These are phyloP conservation scores for Drosophila paramelanica DNA, from an alignment of 2,888 invertebrate species.

Conservation along the genomic window DNA sequence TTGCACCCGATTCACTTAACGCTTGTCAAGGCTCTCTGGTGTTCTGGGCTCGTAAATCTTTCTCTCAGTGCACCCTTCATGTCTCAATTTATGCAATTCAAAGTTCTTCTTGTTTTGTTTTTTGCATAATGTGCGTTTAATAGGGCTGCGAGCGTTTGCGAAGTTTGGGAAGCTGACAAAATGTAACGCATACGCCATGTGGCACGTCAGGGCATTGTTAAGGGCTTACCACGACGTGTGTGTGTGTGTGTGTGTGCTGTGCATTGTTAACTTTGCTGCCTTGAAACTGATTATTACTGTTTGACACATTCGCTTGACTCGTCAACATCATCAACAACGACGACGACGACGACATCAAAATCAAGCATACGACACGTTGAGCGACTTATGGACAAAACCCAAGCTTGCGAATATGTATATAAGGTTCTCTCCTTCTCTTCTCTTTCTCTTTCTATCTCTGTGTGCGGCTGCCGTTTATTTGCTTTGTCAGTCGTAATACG, in stretches of 20 bases:
- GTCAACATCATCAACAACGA: conserved; percentile 30
- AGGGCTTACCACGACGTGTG: conserved; percentile 19
- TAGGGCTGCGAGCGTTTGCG: conserved; percentile 30
- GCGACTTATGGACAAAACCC: conserved; percentile 44
- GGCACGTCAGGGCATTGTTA: conserved; percentile 44
- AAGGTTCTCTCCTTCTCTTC: conserved; percentile 4
- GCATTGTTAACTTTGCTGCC: conserved; percentile 65
- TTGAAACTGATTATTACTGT: conserved; percentile 76
- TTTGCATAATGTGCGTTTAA: conserved; percentile 72
- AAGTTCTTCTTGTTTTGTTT: conserved; percentile 34
- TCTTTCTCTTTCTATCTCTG: conserved; percentile 13
- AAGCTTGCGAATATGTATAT: conserved; percentile 23
- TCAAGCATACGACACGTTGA: conserved; percentile 71
- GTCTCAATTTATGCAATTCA: conserved; percentile 41
- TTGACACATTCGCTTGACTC: conserved; percentile 69
- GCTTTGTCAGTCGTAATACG: conserved; percentile 55
- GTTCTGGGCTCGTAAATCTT: conserved; percentile 4
- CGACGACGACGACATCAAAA: conserved; percentile 45
- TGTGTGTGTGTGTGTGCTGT: conserved; percentile 25
- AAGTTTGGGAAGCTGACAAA: conserved; percentile 57
- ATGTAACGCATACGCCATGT: conserved; percentile 70
- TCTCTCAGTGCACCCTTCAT: conserved; percentile 40
- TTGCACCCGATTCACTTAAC: neutral
- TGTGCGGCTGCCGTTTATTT: conserved; percentile 27
- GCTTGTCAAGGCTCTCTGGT: conserved; percentile 17